Conservation (phyloP, 2,797 vertebrate genomes). For the Steatocranus sp. region DNA sequence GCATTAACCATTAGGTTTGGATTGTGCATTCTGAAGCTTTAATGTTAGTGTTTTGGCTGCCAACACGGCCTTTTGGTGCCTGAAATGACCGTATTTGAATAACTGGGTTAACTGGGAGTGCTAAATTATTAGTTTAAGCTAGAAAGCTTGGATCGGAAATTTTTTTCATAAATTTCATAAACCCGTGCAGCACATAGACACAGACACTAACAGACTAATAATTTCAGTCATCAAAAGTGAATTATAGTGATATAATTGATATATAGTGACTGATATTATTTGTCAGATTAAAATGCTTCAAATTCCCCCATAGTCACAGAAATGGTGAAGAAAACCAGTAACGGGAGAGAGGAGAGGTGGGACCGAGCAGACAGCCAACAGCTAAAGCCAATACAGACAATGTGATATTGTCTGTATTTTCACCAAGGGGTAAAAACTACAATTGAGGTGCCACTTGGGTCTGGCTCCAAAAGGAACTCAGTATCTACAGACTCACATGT, state of each 20-base stretch:
- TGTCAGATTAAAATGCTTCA: neutral
- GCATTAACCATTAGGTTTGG: neutral
- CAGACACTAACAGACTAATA: neutral
- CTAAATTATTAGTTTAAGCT: neutral
- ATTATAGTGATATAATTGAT: neutral
- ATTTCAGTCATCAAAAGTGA: neutral
- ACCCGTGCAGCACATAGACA: neutral
- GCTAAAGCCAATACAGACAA: neutral
- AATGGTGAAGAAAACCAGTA: neutral
- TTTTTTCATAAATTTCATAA: neutral
- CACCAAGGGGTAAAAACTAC: neutral
- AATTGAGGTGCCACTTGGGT: neutral
- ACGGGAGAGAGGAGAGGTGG: neutral
- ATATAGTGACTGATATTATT: neutral
- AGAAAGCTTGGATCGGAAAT: neutral
- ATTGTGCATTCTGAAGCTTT: neutral
- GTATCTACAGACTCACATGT: neutral
- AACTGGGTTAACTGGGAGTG: neutral
- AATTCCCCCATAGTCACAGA: neutral
- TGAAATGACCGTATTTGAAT: neutral
- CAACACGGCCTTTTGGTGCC: rapidly evolving
- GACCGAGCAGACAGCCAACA: neutral
- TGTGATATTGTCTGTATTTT: neutral
- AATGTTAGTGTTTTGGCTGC: neutral
- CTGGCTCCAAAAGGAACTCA: neutral